phyloP scores from a whole-genome alignment of 1,140 invertebrate species.

The Campodea augens region DNA sequence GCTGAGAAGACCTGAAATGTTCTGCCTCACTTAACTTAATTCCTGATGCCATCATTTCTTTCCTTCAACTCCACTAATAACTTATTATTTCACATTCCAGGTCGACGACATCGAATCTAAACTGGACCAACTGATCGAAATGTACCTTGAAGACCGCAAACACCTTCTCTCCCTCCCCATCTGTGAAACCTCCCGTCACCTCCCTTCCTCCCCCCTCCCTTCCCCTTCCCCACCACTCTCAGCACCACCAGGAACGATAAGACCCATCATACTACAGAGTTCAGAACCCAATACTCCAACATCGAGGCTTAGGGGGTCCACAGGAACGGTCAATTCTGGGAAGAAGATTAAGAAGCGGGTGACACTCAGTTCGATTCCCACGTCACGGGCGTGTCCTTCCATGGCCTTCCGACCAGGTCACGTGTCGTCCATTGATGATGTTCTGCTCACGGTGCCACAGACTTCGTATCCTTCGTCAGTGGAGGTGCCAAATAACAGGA shows the following conservation, averaged over 20 bases:
- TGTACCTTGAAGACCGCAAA: constrained; percentile 78
- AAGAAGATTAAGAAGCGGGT: constrained; percentile 64
- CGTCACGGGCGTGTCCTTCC: too few relatives aligned
- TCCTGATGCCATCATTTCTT: neutral
- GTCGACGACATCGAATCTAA: constrained; percentile 86
- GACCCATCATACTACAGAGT: constrained; percentile 40
- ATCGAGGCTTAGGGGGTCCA: constrained; percentile 26
- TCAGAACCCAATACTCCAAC: constrained; percentile 59
- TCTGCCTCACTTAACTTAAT: neutral
- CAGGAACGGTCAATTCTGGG: constrained; percentile 25
- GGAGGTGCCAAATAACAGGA: too few relatives aligned
- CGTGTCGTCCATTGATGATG: too few relatives aligned
- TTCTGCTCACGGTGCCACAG: too few relatives aligned
- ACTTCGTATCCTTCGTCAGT: too few relatives aligned
- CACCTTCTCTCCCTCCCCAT: constrained; percentile 11
- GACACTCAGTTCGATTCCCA: constrained; percentile 39
- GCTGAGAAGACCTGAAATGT: too few relatives aligned
- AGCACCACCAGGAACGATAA: constrained; percentile 21
- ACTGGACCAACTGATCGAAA: constrained; percentile 76
- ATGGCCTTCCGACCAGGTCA: too few relatives aligned
- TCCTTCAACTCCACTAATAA: too few relatives aligned
- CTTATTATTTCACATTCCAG: constrained; percentile 28
- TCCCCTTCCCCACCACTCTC: constrained; percentile 13
- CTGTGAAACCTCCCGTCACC: constrained; percentile 10
- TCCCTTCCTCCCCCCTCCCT: constrained; percentile 16